Evolutionary conservation across 1,140 invertebrate species (phyloP).

Genomic region (Capitella teleta): DNA sequence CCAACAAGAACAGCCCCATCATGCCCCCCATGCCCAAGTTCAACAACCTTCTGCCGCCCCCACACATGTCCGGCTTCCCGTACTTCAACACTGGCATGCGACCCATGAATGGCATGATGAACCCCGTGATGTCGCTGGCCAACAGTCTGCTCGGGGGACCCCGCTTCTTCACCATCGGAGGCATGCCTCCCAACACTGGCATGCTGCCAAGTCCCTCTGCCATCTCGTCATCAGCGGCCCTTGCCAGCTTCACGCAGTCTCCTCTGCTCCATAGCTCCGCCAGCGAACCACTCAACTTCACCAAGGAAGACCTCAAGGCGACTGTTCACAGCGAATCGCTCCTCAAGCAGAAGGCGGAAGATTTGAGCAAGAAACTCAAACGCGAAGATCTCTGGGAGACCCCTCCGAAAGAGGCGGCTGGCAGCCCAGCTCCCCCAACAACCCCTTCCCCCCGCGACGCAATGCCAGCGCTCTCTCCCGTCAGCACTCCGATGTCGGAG

Average conservation of each 20-base stretch:
- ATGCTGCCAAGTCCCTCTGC: not conserved
- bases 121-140: not conserved
- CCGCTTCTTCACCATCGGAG: not conserved
- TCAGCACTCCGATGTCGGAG: too few species aligned
- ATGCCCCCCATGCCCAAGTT: not conserved
- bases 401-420: too few species aligned
- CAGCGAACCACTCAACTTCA: not conserved
- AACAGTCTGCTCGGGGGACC: not conserved
- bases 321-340: too few species aligned
- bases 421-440: too few species aligned
- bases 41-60: not conserved
- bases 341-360: too few species aligned
- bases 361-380: too few species aligned
- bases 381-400: too few species aligned
- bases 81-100: not conserved
- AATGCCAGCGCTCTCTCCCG: too few species aligned
- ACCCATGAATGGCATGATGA: not conserved
- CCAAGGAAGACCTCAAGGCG: too few species aligned
- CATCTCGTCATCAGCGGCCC: not conserved
- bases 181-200: not conserved
- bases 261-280: not conserved
- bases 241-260: not conserved
- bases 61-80: not conserved
- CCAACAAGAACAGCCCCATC: not conserved
- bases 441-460: too few species aligned